Base-by-base conservation (phyloP, 2,797 vertebrate species). In the Lutra lutra region DNA sequence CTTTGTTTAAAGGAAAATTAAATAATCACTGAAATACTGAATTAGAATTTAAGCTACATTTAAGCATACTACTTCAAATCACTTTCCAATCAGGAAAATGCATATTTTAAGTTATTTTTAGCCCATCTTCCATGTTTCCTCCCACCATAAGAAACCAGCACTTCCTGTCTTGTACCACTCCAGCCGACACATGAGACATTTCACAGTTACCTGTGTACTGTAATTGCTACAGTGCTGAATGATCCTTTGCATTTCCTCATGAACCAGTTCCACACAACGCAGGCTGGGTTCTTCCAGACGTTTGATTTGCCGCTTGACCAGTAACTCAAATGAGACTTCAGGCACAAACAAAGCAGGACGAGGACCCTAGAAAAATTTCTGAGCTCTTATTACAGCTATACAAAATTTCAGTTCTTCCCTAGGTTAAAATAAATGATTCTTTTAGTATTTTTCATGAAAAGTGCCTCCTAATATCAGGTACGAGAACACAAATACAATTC, bases 161-260 rank as follows among this genome's bases (percentile, higher is more conserved):
- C 64, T 1, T 43, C 79, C 0, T 18, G 23, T 29, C 32, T 29
- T 80, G 62, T 56, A 48, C 78, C 43, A 12, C 27, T 35, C 21
- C 4, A 7, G 2, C 64, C 38, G 54, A 46, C 29, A 32, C 27
- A 23, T 17, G 27, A 13, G 29, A 4, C 18, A 14, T 14, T 48
- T n/a, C 92, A 2, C 87, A 27, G 29, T 54, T 97, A 99, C 99
- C 99, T 99, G 99, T 38, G 99, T 99, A 60, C 99, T 99, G 96
- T 99, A 99, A 97, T 99, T 99, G 96, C 99, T 99, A 97, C 99
- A 99, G 77, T 99, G 99, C 98, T 99, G 99, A 98, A 99, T 99
- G 98, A 99, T 99, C 98, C 99, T 99, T 98, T 99, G 99, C 99
- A 99, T 99, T 98, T 99, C 99, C 97, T 99, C 99, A 15, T 99